Evolutionary conservation across 2,888 invertebrate genomes (phyloP).

Genomic region (Elysia crispata): DNA sequence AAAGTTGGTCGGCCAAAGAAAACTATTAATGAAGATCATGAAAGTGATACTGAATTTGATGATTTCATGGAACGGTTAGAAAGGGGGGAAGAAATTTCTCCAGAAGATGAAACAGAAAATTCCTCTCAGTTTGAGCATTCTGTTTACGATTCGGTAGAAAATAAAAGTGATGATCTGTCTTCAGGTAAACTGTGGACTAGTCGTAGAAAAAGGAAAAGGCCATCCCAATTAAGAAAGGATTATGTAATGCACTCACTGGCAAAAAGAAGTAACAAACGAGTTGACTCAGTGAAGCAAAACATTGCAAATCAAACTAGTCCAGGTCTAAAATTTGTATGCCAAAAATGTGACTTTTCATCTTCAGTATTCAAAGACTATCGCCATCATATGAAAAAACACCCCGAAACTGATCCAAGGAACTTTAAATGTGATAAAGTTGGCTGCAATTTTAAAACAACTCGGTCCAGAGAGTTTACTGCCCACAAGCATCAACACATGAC

Average conservation of each 20-base stretch:
- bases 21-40: conserved; percentile 40
- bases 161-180: conserved; percentile 16
- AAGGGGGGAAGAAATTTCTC: conserved; percentile 47
- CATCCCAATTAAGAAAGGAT: conserved; percentile 35
- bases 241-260: conserved; percentile 42
- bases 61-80: conserved; percentile 48
- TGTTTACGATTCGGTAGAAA: background rate
- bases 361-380: conserved; percentile 48
- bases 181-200: conserved; percentile 37
- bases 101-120: background rate
- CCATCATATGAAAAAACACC: conserved; percentile 51
- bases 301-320: background rate
- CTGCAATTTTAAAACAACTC: conserved; percentile 55
- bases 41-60: conserved; percentile 47
- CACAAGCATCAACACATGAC: conserved; percentile 50
- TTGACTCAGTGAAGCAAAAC: background rate
- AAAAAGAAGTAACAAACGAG: conserved; percentile 32
- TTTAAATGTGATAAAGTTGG: conserved; percentile 54
- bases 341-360: conserved; percentile 50
- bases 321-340: conserved; percentile 51
- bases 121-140: background rate
- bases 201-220: conserved; percentile 33
- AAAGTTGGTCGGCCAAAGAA: conserved; percentile 53
- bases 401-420: conserved; percentile 49
- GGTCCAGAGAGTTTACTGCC: conserved; percentile 46